These are phyloP conservation scores for Lucinisca nassula DNA, from an alignment of 2,888 invertebrate species.

Conservation along the genomic window DNA sequence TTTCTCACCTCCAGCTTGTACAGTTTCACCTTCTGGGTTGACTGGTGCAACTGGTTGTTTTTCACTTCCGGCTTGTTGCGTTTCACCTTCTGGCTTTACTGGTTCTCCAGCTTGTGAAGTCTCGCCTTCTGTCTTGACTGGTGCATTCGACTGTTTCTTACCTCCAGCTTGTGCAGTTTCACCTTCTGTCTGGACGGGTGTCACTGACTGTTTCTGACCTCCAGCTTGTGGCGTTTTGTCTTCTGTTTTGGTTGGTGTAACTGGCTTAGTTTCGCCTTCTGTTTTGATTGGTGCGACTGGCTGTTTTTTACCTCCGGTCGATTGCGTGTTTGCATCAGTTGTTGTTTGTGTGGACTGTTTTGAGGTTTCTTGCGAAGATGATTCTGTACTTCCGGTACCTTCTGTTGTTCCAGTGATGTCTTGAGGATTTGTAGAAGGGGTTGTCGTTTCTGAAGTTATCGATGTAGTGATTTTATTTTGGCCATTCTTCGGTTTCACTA, in stretches of 20 bases:
- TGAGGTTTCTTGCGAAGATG: neutral
- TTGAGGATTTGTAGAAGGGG: too few relatives aligned
- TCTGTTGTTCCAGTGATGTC: neutral
- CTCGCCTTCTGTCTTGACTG: neutral
- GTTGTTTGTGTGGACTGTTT: neutral
- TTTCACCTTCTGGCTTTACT: neutral
- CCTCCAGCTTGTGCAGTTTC: neutral
- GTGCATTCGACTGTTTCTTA: neutral
- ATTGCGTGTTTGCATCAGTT: too few relatives aligned
- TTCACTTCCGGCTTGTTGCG: neutral
- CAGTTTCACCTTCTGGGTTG: neutral
- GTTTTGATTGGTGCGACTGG: too few relatives aligned
- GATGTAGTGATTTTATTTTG: neutral
- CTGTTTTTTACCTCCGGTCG: too few relatives aligned
- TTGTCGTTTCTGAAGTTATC: too few relatives aligned
- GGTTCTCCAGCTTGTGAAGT: neutral
- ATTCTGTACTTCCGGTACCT: neutral
- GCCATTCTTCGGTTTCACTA: neutral
- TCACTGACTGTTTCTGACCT: too few relatives aligned
- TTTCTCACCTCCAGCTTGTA: neutral
- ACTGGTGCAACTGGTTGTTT: neutral
- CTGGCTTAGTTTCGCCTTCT: too few relatives aligned
- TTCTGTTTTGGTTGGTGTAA: too few relatives aligned
- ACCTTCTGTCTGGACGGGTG: neutral
- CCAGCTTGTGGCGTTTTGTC: too few relatives aligned